These are phyloP conservation scores for Eclectus roratus DNA, from an alignment of 2,113 vertebrate genomes.

Conservation along the genomic window DNA sequence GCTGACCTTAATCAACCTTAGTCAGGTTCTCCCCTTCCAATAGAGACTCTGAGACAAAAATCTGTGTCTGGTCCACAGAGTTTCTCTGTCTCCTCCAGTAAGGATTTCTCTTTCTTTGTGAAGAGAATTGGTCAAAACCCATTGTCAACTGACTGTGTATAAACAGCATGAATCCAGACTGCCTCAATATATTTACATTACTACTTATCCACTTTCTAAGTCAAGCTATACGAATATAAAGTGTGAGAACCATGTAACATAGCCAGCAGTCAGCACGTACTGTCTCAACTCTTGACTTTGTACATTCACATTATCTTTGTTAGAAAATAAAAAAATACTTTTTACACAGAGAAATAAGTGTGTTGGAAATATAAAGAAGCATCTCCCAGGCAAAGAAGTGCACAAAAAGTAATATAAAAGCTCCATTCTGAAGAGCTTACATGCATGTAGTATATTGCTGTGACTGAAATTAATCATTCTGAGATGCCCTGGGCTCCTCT, in stretches of 20 bases:
- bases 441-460: not conserved
- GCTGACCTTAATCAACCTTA: not conserved
- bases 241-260: not conserved
- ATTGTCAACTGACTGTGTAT: not conserved
- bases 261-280: not conserved
- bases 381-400: not conserved
- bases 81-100: not conserved
- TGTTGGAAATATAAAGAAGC: not conserved
- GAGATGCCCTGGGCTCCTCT: not conserved
- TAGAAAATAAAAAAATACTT: conserved; percentile 21
- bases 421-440: not conserved
- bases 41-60: not conserved
- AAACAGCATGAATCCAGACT: not conserved
- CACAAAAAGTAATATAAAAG: not conserved
- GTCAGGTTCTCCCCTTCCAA: not conserved
- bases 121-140: not conserved
- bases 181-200: not conserved
- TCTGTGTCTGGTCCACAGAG: not conserved
- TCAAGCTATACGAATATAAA: not conserved
- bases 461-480: not conserved
- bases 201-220: not conserved
- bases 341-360: not conserved
- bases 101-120: not conserved
- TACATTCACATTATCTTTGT: conserved; percentile 22
- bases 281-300: not conserved